Evolutionary conservation across 2,888 invertebrate genomes (phyloP).

Genomic region (Dynastes hyllus): DNA sequence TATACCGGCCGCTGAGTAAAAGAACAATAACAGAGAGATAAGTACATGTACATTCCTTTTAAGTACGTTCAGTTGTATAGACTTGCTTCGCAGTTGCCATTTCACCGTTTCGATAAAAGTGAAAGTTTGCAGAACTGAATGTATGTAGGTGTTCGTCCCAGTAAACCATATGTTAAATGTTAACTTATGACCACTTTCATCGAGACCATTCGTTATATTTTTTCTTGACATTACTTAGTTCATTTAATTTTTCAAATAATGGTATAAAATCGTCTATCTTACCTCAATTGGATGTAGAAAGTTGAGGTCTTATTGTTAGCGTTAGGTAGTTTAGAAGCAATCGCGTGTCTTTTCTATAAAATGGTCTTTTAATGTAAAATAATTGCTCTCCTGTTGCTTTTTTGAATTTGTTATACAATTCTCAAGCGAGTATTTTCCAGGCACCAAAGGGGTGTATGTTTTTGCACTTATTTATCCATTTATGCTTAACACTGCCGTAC

Average conservation of each 20-base stretch:
- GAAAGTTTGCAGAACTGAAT: slow-evolving; percentile 57
- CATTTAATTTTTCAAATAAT: slow-evolving; percentile 19
- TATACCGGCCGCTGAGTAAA: slow-evolving; percentile 19
- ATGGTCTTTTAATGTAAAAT: slow-evolving; percentile 10
- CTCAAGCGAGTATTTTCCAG: too few species aligned
- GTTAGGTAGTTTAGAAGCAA: slow-evolving; percentile 1
- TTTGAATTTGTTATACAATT: neutral
- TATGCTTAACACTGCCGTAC: too few species aligned
- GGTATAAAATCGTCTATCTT: slow-evolving; percentile 25
- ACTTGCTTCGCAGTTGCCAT: slow-evolving; percentile 57
- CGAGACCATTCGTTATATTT: slow-evolving; percentile 32
- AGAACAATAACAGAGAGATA: slow-evolving; percentile 38
- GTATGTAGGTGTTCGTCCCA: slow-evolving; percentile 54
- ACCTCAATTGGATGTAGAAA: slow-evolving; percentile 42
- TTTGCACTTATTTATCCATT: too few species aligned
- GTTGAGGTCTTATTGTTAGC: slow-evolving; percentile 18
- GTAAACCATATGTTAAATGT: slow-evolving; percentile 59
- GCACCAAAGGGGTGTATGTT: too few species aligned
- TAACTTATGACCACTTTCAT: slow-evolving; percentile 54
- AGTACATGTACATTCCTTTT: slow-evolving; percentile 36
- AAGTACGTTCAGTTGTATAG: slow-evolving; percentile 35
- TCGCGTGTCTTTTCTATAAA: neutral
- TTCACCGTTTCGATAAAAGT: slow-evolving; percentile 59
- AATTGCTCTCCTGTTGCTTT: neutral
- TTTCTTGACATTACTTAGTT: slow-evolving; percentile 21